Percentiles rank a stretch among this genome's conserved stretches.
These are phyloP conservation scores for Hypomecis punctinalis DNA, from an alignment of 2,888 invertebrate genomes.

Conservation along the genomic window DNA sequence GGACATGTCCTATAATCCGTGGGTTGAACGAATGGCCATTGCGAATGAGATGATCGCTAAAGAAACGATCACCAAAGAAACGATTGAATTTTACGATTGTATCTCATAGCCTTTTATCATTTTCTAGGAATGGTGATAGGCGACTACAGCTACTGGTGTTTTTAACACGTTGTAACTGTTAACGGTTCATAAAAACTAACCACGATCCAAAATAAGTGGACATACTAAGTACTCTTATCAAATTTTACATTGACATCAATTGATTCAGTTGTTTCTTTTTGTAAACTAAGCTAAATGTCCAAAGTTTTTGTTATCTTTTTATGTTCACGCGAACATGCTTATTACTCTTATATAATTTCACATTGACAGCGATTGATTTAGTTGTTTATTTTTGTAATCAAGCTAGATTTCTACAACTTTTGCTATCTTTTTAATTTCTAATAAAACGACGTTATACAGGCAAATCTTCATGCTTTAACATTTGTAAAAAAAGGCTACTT, in stretches of 20 bases:
- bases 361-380: too few species aligned
- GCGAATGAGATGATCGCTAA: slow-evolving; percentile 24
- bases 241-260: not conserved
- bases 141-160: slow-evolving; percentile 26
- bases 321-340: too few species aligned
- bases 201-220: not conserved
- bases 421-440: too few species aligned
- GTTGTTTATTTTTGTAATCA: too few species aligned
- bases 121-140: slow-evolving; percentile 27
- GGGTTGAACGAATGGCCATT: slow-evolving; percentile 16
- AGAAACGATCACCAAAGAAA: slow-evolving; percentile 29
- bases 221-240: not conserved
- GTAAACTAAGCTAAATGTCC: too few species aligned
- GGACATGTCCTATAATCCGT: not conserved
- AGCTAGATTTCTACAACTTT: too few species aligned
- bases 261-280: too few species aligned
- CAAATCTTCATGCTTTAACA: too few species aligned
- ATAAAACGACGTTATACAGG: too few species aligned
- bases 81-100: slow-evolving; percentile 26
- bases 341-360: too few species aligned
- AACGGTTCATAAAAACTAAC: slow-evolving; percentile 2
- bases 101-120: slow-evolving; percentile 29
- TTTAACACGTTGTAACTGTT: slow-evolving; percentile 12
- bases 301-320: too few species aligned
- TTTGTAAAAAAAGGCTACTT: too few species aligned